Base-by-base conservation (phyloP, 2,888 invertebrate species). In the Drosophila meridiana region DNA sequence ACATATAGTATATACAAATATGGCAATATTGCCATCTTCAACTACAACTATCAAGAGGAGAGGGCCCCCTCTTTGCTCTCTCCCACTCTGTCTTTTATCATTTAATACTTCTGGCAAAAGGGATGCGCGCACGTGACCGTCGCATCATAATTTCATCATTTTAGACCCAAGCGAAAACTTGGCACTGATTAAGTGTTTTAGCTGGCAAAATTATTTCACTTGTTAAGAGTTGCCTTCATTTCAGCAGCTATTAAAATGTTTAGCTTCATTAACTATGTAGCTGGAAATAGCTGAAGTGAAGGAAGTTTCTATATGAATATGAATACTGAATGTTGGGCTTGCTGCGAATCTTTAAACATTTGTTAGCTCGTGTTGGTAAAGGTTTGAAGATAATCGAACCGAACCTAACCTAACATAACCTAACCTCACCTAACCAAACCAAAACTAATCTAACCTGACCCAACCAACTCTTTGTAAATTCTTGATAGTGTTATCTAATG, bases 51-150 rank as follows among this genome's bases (percentile, higher is more conserved):
- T 60, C 40, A 42, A 30, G 1, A 42, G 42, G 34, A 11, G 34
- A 14, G 26, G 20, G 20, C 20, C 20, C 20, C 20, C 20, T 20
- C 20, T 20, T 5, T 20, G 47, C 47, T 32, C 9, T 14, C 13
- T 53, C 34, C 14, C 20, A 55, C 43, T 50, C 30, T 42, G 42
- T 0, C 28, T 4, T 30, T 1, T 8, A 30, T 4, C 30, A 14
- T 48, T 30, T 14, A 30, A 48, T 30, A 48, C n/a, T 7, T 48
- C 30, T 48, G 48, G 42, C 52, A 52, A 20, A 20, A 66, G 76
- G 43, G 80, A 76, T 76, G 77, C 8, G 77, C 8, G 77, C 63
- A 52, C 71, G 80, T 76, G 77, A 50, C 48, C 20, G 36, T 53
- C 52, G n/a, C 50, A 20, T 42, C 11, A 42, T 52, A 42, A 40